Evolutionary conservation across 2,888 invertebrate species (phyloP).

Genomic region (Tinea pellionella): DNA sequence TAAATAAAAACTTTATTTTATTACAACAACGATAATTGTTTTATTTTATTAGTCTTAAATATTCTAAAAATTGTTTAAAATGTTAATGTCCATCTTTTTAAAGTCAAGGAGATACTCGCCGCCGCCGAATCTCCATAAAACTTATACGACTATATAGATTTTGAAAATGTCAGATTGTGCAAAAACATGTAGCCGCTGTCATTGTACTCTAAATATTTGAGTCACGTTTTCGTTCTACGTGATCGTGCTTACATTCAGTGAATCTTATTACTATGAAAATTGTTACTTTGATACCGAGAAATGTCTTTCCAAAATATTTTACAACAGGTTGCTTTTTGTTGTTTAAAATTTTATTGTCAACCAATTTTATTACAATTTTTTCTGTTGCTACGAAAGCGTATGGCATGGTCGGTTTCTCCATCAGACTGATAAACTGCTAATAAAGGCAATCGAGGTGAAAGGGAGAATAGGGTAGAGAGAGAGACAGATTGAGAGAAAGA

Average conservation of each 20-base stretch:
- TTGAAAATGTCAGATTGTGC: slow-evolving; percentile 12
- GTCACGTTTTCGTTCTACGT: slow-evolving; percentile 14
- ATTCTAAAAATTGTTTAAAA: too few species aligned
- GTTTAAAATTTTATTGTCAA: not conserved
- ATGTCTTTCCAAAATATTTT: not conserved
- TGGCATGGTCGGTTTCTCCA: too few species aligned
- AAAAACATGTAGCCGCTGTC: slow-evolving; percentile 14
- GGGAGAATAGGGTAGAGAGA: too few species aligned
- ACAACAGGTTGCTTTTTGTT: not conserved
- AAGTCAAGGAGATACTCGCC: not conserved
- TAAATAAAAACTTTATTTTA: too few species aligned
- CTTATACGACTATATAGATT: not conserved
- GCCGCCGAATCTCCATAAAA: not conserved
- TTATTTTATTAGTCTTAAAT: too few species aligned
- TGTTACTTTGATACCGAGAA: not conserved
- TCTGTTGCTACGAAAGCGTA: too few species aligned
- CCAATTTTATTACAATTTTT: not conserved
- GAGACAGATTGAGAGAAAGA: too few species aligned
- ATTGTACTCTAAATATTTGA: slow-evolving; percentile 11
- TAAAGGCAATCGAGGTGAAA: too few species aligned
- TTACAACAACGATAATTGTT: too few species aligned
- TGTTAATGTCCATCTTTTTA: not conserved
- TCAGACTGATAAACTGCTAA: too few species aligned
- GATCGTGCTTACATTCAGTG: slow-evolving; percentile 10
- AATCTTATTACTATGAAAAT: slow-evolving; percentile 6